Base-by-base conservation (phyloP, 1,140 invertebrate species). In the Hirudo medicinalis region DNA sequence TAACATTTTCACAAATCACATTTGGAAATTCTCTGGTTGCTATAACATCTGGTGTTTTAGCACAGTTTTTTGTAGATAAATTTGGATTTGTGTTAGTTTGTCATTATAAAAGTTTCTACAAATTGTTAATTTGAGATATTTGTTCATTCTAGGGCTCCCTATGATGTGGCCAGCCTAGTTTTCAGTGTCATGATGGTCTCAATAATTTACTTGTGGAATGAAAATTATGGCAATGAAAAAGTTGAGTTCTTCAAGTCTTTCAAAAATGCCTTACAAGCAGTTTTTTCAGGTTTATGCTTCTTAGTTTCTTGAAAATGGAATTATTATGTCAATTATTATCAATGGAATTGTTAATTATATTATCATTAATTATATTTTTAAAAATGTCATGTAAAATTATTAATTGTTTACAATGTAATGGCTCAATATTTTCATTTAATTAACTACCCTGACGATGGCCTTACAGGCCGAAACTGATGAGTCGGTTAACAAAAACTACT, bases 1-100 rank as follows among this genome's bases (percentile, higher is more conserved):
- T 77, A 13, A 86, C 88, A 8, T 87, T 89, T 77, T 85, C 86
- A 13, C 84, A 86, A 77, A 85, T 86, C 17, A 87, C 87, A 19
- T 85, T 89, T 71, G 87, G 86, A 76, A 89, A 88, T 77, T 88
- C 87, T 3, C 70, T 89, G 20, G 81, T 88, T 9, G 88, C 88
- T 20, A 89, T 89, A 69, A 29, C 85, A 53, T 85, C 88, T 53
- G 88, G 88, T 20, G 78, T 89, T 22, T 78, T 86, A 25, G 86
- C 87, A 19, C 87, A 88, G 75, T 75, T 85, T 70, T 83, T 84
- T 75, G 87, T 85, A 2, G 87, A 88, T 73, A 77, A 77, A 36
- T 82, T 88, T 53, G 81, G 83, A 13, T 87, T 84, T 76, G 87
- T 87, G 76, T 86, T 84, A 72, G 81, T 81, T 5, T 63, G 1